Evolutionary conservation across 2,113 vertebrate genomes (phyloP), one percentile per base, ranked within the genome.

Genomic region (Cygnus buccinator): DNA sequence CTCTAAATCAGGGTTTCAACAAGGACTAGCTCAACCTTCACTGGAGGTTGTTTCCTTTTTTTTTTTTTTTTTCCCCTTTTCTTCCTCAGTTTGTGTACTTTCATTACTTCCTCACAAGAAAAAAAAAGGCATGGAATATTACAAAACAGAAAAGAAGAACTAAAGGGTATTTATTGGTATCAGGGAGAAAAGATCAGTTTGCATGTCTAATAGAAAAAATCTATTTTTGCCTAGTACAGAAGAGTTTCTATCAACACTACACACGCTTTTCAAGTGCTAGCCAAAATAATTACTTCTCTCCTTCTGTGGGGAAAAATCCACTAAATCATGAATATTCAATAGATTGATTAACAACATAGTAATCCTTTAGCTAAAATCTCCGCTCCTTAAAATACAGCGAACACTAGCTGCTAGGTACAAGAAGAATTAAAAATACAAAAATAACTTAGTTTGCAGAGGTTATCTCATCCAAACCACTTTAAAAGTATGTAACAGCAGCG

Each of bases 311-410:
- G 48, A 4, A 5, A 62, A 41, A 50, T 65, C 58, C 80, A 61
- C 67, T 81, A 89, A 93, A 96, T 82, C 86, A 92, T 97, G 92
- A 96, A 93, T 95, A 96, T 96, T 96, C 94, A 94, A 13, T 84
- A 37, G 79, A 15, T 76, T 90, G 89, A 75, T 95, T 96, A 96
- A 93, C 52, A 68, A 78, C 83, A 92, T 31, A 87, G 65, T 84
- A 93, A 94, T 92, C 86, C 77, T 92, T 88, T 78, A 90, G 83
- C 90, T 92, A 58, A 96, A 96, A 57, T 80, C 55, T 92, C 91
- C 67, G 52, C 65, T 96, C 76, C 85, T 94, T 93, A 84, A 96
- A 89, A 87, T 65, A 84, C 58, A 72, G 55, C 1, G 4, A 97
- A 44, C 61, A 37, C 0, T 16, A 72, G 59, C 87, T 87, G 71